Evolutionary conservation across 1,140 invertebrate species (phyloP), one percentile per base, ranked within the genome.

Genomic region (Agrypnia vestita): DNA sequence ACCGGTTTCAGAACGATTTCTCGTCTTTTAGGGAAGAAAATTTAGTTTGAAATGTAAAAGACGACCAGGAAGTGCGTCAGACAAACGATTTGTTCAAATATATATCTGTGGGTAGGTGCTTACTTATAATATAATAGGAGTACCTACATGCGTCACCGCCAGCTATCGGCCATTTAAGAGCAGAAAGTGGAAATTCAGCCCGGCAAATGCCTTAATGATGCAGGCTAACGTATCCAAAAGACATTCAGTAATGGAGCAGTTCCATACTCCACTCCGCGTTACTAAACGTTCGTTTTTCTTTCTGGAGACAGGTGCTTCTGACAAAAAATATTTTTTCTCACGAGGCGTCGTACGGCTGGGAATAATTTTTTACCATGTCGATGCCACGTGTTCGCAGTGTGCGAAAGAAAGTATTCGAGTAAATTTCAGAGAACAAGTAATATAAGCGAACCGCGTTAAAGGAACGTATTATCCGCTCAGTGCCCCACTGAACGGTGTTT

Each of bases 301-400:
- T 71, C 47, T 53, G 17, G 15, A 25, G 47, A 71, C 67, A 71
- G 67, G 67, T 71, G 47, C 47, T 53, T 21, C 11, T 19, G 46
- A 11, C 15, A 25, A 49, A 51, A 71, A 71, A 17, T 10, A 25
- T n/a, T 21, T 51, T 15, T 51, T 71, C 67, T 71, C 67, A 71
- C 67, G 67, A 71, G 47, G 49, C 25, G 67, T 51, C 51, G 19
- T 21, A 71, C 46, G 47, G 46, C 67, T 71, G 67, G 46, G 47
- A 71, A 71, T 25, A 71, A 71, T 51, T 51, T 51, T 25, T 35
- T 35, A 35, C 17, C 67, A 59, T 17, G 55, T 19, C 21, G 46
- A 71, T 53, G 17, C 64, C 64, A 47, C 35, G n/a, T 69, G 64
- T 69, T 19, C 59, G 53, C 7, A 15, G 17, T 17, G 17, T 17